A percentile compares a stretch with the other conserved stretches of the same genome.
Evolutionary conservation across 2,797 vertebrate genomes (phyloP).

Genomic region (Limosa lapponica): DNA sequence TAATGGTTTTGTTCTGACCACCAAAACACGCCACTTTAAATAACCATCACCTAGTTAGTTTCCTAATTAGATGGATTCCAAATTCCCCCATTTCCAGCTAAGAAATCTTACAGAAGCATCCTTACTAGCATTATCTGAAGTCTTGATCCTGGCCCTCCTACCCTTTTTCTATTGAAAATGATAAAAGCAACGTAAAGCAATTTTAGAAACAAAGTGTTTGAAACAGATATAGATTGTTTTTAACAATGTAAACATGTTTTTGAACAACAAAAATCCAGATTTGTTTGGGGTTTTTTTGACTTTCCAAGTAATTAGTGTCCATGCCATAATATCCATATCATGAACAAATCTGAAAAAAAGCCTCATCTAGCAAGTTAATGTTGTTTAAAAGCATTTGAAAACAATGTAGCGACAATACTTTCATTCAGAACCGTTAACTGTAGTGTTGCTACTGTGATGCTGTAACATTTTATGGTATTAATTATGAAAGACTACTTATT

Average conservation of each 20-base stretch:
- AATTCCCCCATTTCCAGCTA: neutral
- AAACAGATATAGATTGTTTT: neutral
- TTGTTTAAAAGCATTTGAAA: neutral
- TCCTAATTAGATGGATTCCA: neutral
- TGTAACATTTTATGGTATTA: neutral
- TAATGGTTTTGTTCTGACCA: neutral
- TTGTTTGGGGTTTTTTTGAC: neutral
- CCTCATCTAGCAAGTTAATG: neutral
- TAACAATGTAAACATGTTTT: neutral
- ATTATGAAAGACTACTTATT: slow-evolving; percentile 18
- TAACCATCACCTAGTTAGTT: neutral
- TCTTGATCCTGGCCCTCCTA: neutral
- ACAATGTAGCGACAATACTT: neutral
- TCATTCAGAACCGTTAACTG: neutral
- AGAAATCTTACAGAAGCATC: neutral
- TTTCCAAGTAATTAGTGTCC: neutral
- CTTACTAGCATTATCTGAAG: neutral
- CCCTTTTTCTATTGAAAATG: neutral
- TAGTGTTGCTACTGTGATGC: neutral
- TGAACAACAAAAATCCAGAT: neutral
- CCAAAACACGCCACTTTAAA: neutral
- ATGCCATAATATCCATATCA: neutral
- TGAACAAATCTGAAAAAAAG: neutral
- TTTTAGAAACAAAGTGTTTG: neutral
- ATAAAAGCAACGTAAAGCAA: neutral